Percentiles rank a stretch among this genome's conserved stretches.
Conservation (phyloP, 2,797 vertebrate species). For the Leuciscus waleckii region DNA sequence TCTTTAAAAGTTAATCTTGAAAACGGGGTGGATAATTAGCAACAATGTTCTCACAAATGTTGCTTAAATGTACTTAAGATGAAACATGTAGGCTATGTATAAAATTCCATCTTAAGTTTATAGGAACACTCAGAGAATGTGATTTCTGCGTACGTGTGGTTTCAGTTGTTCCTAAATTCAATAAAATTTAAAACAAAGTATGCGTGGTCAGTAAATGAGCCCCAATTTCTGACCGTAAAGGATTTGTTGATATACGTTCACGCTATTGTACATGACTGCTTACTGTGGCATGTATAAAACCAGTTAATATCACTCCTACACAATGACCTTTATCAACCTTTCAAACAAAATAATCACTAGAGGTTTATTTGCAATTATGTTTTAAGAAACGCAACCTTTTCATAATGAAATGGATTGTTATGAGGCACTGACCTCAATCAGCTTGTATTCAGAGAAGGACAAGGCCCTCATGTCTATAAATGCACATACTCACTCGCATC, state of each 20-base stretch:
- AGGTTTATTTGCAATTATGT: conserved; percentile 37
- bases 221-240: background rate
- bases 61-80: too few species aligned
- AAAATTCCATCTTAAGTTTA: too few species aligned
- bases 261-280: background rate
- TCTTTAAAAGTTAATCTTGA: too few species aligned
- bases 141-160: background rate
- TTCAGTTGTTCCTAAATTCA: background rate
- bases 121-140: too few species aligned
- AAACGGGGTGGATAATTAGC: too few species aligned
- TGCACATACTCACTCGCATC: background rate
- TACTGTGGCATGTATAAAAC: background rate
- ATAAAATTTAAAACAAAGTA: background rate
- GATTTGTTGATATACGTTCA: conserved; percentile 12
- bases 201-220: background rate
- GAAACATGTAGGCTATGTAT: too few species aligned
- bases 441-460: conserved; percentile 18
- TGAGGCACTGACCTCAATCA: conserved; percentile 37
- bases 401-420: conserved; percentile 22
- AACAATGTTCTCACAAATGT: too few species aligned
- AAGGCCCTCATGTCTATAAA: background rate
- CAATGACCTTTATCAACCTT: conserved; percentile 36
- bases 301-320: conserved; percentile 21
- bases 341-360: conserved; percentile 36
- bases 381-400: conserved; percentile 37